Evolutionary conservation across 2,888 invertebrate genomes (phyloP).

Genomic region (Beris chalybata): DNA sequence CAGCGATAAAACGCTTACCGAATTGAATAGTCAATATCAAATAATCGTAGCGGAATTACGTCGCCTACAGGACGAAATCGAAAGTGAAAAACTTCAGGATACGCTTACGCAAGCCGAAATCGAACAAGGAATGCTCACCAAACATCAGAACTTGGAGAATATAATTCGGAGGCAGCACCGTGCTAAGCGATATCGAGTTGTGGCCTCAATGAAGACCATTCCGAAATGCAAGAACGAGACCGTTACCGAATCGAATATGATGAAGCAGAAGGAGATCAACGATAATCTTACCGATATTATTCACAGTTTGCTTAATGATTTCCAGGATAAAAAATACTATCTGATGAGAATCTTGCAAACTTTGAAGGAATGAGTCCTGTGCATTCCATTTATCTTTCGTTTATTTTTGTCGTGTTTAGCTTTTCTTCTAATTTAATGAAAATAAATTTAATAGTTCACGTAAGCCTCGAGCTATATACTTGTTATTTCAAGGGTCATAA

Average conservation of each 20-base stretch:
- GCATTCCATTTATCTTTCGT: background rate
- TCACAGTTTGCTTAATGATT: conserved; percentile 62
- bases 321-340: conserved; percentile 61
- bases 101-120: conserved; percentile 51
- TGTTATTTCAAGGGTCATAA: no score
- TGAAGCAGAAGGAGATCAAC: conserved; percentile 63
- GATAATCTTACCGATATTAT: conserved; percentile 62
- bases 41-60: conserved; percentile 44
- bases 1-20: conserved; percentile 46
- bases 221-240: conserved; percentile 55
- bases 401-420: background rate
- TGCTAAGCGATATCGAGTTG: conserved; percentile 62
- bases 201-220: conserved; percentile 54
- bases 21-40: conserved; percentile 45
- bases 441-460: no score
- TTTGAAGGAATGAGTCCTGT: conserved; percentile 48
- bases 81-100: conserved; percentile 46
- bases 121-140: conserved; percentile 52
- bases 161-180: conserved; percentile 73
- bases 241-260: conserved; percentile 60
- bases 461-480: no score
- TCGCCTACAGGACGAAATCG: conserved; percentile 45
- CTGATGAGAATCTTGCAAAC: conserved; percentile 59
- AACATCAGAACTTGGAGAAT: conserved; percentile 57
- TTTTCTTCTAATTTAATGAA: no score